A percentile compares a stretch with the other conserved stretches of the same genome.
phyloP scores from a whole-genome alignment of 2,888 invertebrate species.

The Dione juno region DNA sequence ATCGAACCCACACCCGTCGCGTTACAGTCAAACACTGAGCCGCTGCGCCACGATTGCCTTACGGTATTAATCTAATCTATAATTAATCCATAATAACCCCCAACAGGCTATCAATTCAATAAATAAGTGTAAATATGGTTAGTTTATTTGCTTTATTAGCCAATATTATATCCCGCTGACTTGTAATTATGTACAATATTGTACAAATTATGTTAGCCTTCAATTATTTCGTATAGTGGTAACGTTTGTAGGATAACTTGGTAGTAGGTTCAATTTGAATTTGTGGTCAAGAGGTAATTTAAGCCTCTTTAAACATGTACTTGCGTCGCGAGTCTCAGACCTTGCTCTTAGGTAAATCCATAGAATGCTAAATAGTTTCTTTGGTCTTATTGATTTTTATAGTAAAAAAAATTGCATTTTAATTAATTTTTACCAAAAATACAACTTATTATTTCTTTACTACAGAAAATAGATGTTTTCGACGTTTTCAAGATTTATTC shows the following conservation, averaged over 20 bases:
- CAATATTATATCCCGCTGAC: conserved; percentile 27
- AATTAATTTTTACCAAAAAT: too few species aligned
- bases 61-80: not conserved
- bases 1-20: not conserved
- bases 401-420: too few species aligned
- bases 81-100: conserved; percentile 27
- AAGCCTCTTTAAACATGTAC: too few species aligned
- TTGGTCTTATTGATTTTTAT: too few species aligned
- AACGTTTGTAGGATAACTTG: not conserved
- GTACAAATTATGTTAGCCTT: not conserved
- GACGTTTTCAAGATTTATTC: too few species aligned
- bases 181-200: conserved; percentile 27
- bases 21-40: not conserved
- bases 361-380: too few species aligned
- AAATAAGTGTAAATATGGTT: conserved; percentile 28
- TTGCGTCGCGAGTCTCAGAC: too few species aligned
- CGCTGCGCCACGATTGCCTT: not conserved
- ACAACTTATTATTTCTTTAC: too few species aligned
- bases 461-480: too few species aligned
- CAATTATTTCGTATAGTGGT: not conserved
- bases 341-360: too few species aligned
- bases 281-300: too few species aligned
- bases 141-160: conserved; percentile 26
- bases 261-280: not conserved
- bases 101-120: conserved; percentile 21